Percentiles rank a stretch among this genome's conserved stretches.
Evolutionary conservation across 2,888 invertebrate genomes (phyloP).

Genomic region (Salticus scenicus): DNA sequence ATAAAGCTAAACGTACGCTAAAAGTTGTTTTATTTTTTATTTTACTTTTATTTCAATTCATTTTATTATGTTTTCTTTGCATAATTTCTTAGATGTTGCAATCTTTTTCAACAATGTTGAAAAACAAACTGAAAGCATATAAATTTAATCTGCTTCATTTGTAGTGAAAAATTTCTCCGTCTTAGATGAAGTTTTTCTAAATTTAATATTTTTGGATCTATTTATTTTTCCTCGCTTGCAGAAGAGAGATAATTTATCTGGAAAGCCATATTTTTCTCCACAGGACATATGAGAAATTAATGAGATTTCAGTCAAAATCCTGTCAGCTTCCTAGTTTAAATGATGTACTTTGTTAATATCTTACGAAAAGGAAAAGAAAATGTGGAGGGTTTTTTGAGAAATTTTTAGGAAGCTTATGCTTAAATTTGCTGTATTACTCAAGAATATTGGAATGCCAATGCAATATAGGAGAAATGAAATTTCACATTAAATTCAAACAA

Average conservation of each 20-base stretch:
- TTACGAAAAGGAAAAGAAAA: background rate
- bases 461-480: too few species aligned
- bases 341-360: constrained; percentile 12
- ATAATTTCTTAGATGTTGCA: background rate
- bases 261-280: background rate
- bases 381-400: too few species aligned
- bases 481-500: too few species aligned
- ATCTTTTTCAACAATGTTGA: background rate
- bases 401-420: too few species aligned
- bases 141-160: background rate
- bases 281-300: constrained; percentile 6
- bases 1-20: too few species aligned
- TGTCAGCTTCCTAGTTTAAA: background rate
- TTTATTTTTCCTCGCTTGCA: background rate
- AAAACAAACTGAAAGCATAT: background rate
- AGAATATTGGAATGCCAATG: too few species aligned
- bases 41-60: background rate
- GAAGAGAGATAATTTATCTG: background rate
- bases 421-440: too few species aligned
- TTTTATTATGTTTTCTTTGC: background rate
- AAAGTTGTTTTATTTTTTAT: too few species aligned
- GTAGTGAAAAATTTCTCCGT: background rate
- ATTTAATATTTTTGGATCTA: background rate
- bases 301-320: background rate
- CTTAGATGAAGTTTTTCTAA: background rate